Conservation (phyloP, 1,140 invertebrate species). For the Hyles vespertilio region DNA sequence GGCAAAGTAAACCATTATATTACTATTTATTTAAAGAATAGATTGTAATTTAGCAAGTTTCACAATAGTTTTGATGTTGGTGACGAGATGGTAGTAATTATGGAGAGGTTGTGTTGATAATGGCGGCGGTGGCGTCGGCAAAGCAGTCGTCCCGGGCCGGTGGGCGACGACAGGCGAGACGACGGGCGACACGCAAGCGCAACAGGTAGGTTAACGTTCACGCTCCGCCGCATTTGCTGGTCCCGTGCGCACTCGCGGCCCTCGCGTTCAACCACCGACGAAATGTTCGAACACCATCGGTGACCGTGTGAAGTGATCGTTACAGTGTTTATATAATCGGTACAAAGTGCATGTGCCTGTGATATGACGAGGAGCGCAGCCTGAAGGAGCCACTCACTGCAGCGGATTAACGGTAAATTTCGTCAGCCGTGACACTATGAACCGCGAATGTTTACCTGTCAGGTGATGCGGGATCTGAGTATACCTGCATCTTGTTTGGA, state of each 20-base stretch:
- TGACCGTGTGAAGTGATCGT: slow-evolving; percentile 56
- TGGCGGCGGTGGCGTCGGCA: slow-evolving; percentile 54
- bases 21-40: too few species aligned
- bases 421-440: slow-evolving; percentile 45
- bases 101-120: slow-evolving; percentile 39
- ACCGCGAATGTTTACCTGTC: slow-evolving; percentile 60
- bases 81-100: neutral
- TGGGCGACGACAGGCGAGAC: slow-evolving; percentile 20
- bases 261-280: slow-evolving; percentile 44
- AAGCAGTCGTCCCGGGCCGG: slow-evolving; percentile 51
- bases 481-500: neutral
- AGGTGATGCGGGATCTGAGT: slow-evolving; percentile 39
- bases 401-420: slow-evolving; percentile 71
- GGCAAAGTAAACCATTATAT: too few species aligned
- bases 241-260: slow-evolving; percentile 59
- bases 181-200: slow-evolving; percentile 67
- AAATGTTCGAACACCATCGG: slow-evolving; percentile 58
- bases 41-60: neutral
- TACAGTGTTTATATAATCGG: slow-evolving; percentile 43
- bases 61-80: neutral
- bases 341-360: slow-evolving; percentile 46
- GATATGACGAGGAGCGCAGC: slow-evolving; percentile 54
- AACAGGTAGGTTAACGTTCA: slow-evolving; percentile 71
- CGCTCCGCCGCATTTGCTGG: slow-evolving; percentile 66
- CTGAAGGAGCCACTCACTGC: slow-evolving; percentile 43